Percentiles rank a stretch among this genome's conserved stretches.
Evolutionary conservation across 1,140 invertebrate species (phyloP).

Genomic region (Pseudomyrmex sp.): DNA sequence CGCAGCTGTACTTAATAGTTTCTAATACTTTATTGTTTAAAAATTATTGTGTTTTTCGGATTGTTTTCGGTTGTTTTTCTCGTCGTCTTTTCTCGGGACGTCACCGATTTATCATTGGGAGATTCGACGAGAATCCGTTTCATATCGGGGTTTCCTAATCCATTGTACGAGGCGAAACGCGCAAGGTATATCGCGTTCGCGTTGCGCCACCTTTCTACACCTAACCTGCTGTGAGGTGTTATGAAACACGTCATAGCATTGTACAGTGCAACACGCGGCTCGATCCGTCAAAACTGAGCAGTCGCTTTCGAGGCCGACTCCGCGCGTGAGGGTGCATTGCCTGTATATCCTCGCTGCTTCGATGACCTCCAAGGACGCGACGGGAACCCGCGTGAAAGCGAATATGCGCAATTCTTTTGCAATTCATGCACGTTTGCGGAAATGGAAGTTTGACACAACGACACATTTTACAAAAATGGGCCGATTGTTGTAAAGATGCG

Average conservation of each 20-base stretch:
- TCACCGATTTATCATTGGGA: slow-evolving; percentile 11
- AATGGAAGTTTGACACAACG: neutral
- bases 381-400: slow-evolving; percentile 40
- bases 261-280: slow-evolving; percentile 4
- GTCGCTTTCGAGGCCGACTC: slow-evolving; percentile 39
- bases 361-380: slow-evolving; percentile 60
- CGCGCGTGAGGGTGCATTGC: slow-evolving; percentile 65
- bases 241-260: slow-evolving; percentile 37
- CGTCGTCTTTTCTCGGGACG: neutral
- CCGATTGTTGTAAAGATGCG: too few relatives aligned
- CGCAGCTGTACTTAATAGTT: too few relatives aligned
- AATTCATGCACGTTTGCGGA: slow-evolving; percentile 28
- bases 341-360: slow-evolving; percentile 68
- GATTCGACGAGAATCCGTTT: slow-evolving; percentile 39
- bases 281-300: slow-evolving; percentile 47
- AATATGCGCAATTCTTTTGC: neutral
- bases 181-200: slow-evolving; percentile 44
- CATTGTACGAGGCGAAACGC: slow-evolving; percentile 52
- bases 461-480: too few relatives aligned
- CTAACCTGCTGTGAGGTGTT: slow-evolving; percentile 38
- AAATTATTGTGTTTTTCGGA: neutral
- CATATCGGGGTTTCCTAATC: slow-evolving; percentile 63
- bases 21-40: too few relatives aligned
- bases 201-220: slow-evolving; percentile 62
- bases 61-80: neutral